Evolutionary conservation across 2,888 invertebrate species (phyloP).

Genomic region (Andrena bucephala): DNA sequence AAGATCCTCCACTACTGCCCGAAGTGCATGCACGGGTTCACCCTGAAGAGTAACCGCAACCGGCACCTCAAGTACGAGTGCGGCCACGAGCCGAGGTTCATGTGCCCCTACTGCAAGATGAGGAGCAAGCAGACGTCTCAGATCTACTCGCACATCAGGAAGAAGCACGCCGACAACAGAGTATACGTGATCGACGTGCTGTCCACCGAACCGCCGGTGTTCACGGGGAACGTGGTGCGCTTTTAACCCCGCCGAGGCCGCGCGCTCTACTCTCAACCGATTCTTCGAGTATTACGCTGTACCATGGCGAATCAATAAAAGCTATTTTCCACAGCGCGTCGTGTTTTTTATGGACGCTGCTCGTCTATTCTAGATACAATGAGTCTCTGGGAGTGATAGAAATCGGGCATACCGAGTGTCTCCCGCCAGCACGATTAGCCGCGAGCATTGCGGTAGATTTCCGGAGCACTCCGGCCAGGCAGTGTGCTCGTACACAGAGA

Average conservation of each 20-base stretch:
- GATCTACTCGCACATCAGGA: constrained; percentile 77
- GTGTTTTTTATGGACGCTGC: not conserved
- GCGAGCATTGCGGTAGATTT: too few relatives aligned
- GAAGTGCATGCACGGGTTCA: constrained; percentile 80
- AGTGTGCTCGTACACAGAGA: too few relatives aligned
- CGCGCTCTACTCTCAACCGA: too few relatives aligned
- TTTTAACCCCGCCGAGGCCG: too few relatives aligned
- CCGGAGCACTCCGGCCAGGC: too few relatives aligned
- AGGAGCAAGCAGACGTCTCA: constrained; percentile 77
- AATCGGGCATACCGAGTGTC: too few relatives aligned
- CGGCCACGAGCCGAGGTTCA: constrained; percentile 78
- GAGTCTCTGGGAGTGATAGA: too few relatives aligned
- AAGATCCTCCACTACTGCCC: constrained; percentile 76
- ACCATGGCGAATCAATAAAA: constrained; percentile 3
- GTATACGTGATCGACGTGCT: constrained; percentile 73
- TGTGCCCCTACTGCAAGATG: constrained; percentile 79
- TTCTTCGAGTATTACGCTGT: too few relatives aligned
- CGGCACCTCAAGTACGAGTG: constrained; percentile 81
- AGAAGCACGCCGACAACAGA: constrained; percentile 75
- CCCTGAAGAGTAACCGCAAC: constrained; percentile 76
- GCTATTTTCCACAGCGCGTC: not conserved
- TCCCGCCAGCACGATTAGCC: too few relatives aligned
- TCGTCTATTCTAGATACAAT: too few relatives aligned
- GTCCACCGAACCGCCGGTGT: too few relatives aligned
- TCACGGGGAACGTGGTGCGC: too few relatives aligned